These are phyloP conservation scores for Forbesichthys agassizii DNA, from an alignment of 2,113 vertebrate species.

Conservation along the genomic window DNA sequence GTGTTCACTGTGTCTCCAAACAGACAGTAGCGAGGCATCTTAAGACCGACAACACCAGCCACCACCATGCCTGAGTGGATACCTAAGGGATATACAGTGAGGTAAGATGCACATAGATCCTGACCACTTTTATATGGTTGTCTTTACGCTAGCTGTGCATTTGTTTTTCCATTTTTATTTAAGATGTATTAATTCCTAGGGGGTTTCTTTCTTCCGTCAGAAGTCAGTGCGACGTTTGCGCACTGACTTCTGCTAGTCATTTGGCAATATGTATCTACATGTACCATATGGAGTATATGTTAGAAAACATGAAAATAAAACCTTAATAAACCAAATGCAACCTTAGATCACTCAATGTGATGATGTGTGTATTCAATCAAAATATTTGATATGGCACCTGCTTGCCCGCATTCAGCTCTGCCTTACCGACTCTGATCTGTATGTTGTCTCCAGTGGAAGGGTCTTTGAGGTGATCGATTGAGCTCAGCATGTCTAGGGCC, in stretches of 20 bases:
- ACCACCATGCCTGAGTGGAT: slow-evolving; percentile 78
- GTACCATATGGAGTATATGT: too few relatives aligned
- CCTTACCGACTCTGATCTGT: slow-evolving; percentile 76
- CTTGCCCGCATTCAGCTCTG: neutral
- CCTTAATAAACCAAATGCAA: too few relatives aligned
- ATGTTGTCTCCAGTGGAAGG: slow-evolving; percentile 76
- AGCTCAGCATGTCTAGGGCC: slow-evolving; percentile 79
- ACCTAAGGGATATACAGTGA: slow-evolving; percentile 35
- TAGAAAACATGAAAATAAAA: too few relatives aligned
- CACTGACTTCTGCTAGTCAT: too few relatives aligned
- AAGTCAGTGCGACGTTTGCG: too few relatives aligned
- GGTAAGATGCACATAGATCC: too few relatives aligned
- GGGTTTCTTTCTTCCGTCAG: too few relatives aligned
- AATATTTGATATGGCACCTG: neutral
- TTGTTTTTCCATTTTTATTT: too few relatives aligned
- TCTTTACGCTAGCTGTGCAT: too few relatives aligned
- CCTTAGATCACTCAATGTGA: neutral
- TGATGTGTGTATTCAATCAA: neutral
- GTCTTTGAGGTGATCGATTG: slow-evolving; percentile 79
- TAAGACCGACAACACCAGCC: slow-evolving; percentile 73
- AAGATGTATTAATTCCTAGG: too few relatives aligned
- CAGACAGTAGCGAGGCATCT: slow-evolving; percentile 78
- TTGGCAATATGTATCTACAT: too few relatives aligned
- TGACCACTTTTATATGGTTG: too few relatives aligned
- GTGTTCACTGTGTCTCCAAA: slow-evolving; percentile 76